Evolutionary conservation across 2,113 vertebrate genomes (phyloP).

Genomic region (Pelmatolapia mariae): DNA sequence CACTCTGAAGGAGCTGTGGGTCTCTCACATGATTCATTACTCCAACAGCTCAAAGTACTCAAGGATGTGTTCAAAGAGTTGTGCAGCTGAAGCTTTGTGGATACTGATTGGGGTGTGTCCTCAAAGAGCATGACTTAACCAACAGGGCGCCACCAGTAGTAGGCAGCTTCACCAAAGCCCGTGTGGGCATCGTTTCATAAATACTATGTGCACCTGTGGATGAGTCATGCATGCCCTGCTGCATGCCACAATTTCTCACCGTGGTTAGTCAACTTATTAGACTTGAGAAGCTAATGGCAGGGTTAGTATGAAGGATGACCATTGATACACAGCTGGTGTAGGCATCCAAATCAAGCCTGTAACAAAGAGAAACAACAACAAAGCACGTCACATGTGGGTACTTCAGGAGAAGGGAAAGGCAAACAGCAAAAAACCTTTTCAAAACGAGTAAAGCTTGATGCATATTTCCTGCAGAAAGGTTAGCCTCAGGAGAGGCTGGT

Average conservation of each 20-base stretch:
- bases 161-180: slow-evolving; percentile 13
- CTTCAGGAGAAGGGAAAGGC: neutral
- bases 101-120: neutral
- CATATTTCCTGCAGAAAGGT: neutral
- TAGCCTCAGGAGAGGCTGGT: neutral
- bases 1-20: neutral
- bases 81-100: neutral
- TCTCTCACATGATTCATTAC: neutral
- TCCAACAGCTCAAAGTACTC: neutral
- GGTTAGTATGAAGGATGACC: neutral
- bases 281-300: neutral
- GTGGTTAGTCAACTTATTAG: neutral
- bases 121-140: neutral
- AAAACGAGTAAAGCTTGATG: neutral
- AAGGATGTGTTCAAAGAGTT: neutral
- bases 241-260: neutral
- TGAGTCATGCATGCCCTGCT: neutral
- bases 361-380: neutral
- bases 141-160: neutral
- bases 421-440: neutral
- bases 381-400: neutral
- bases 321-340: neutral
- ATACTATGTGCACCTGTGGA: neutral
- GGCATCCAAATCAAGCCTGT: slow-evolving; percentile 1
- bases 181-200: neutral